phyloP scores from a whole-genome alignment of 2,797 vertebrate genomes.

The Eleutherodactylus coqui region DNA sequence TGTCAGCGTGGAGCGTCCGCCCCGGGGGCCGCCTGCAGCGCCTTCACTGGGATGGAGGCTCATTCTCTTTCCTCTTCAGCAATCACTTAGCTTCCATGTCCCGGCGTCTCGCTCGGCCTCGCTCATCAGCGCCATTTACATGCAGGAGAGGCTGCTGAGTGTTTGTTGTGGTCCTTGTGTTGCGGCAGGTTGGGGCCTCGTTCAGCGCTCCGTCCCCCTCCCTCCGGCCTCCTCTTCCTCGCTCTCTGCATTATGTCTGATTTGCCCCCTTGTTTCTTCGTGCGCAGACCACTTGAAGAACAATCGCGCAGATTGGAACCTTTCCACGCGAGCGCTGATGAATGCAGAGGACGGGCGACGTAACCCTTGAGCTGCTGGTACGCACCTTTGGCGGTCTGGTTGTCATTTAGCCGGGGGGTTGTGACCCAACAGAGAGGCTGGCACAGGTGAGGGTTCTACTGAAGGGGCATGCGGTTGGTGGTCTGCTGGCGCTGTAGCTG shows the following conservation, averaged over 20 bases:
- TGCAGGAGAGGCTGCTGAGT: constrained; percentile 77
- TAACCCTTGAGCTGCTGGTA: constrained; percentile 67
- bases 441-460: too few relatives aligned
- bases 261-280: constrained; percentile 75
- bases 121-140: constrained; percentile 82
- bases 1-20: background rate
- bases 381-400: background rate
- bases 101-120: too few relatives aligned
- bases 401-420: too few relatives aligned
- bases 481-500: too few relatives aligned
- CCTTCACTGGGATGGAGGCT: background rate
- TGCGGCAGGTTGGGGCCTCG: constrained; percentile 66
- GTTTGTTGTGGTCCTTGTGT: constrained; percentile 74
- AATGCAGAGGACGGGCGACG: constrained; percentile 76
- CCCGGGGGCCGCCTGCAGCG: constrained; percentile 16
- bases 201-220: constrained; percentile 69
- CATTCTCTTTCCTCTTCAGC: background rate
- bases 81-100: constrained; percentile 41
- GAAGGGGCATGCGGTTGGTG: too few relatives aligned
- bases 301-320: constrained; percentile 80
- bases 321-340: constrained; percentile 77
- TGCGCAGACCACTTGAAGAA: constrained; percentile 80
- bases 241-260: constrained; percentile 74
- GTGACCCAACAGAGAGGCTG: too few relatives aligned
- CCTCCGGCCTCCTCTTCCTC: constrained; percentile 70